phyloP scores from a whole-genome alignment of 2,113 vertebrate species.

The Tragelaphus scriptus region DNA sequence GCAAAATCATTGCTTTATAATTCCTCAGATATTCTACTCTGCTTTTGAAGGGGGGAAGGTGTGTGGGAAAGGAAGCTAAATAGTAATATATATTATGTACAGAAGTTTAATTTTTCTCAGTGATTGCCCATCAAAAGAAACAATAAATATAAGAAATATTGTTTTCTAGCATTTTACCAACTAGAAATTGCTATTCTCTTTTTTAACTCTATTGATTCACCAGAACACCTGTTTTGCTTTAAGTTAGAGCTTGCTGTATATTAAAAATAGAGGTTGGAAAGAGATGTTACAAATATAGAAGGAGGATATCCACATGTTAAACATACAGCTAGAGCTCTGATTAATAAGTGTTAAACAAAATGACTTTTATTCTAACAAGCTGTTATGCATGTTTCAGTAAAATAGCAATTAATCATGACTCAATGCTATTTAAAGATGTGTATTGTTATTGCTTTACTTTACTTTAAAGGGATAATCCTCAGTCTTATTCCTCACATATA shows the following conservation, averaged over 20 bases:
- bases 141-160: background rate
- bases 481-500: background rate
- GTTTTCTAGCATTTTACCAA: background rate
- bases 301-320: background rate
- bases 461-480: background rate
- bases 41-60: background rate
- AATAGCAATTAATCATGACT: background rate
- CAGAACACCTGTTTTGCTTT: background rate
- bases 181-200: background rate
- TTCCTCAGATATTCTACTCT: background rate
- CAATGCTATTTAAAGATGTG: background rate
- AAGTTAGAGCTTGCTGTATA: background rate
- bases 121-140: background rate
- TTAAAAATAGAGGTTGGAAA: background rate
- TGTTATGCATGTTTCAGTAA: background rate
- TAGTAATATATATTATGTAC: background rate
- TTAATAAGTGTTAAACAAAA: constrained; percentile 26
- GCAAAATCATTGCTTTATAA: background rate
- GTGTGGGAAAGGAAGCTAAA: background rate
- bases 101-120: background rate
- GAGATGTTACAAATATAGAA: background rate
- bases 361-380: constrained; percentile 6
- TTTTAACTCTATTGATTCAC: background rate
- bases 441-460: background rate
- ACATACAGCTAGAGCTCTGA: background rate